Evolutionary conservation across 1,140 invertebrate genomes (phyloP).

Genomic region (Tetramorium parvispinum): DNA sequence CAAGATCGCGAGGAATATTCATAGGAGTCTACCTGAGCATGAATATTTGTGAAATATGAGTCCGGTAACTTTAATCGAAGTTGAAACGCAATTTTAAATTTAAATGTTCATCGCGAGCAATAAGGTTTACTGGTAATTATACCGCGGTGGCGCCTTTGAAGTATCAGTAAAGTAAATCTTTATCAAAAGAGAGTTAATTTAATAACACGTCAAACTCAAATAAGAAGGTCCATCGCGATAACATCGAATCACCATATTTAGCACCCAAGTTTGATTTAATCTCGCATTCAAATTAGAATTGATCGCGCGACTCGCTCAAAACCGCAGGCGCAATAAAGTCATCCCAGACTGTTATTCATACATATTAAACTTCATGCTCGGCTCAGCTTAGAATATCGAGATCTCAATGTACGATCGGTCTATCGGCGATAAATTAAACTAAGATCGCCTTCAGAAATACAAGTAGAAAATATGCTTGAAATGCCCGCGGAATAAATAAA

Average conservation of each 20-base stretch:
- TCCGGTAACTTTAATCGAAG: conserved; percentile 54
- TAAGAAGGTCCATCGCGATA: conserved; percentile 18
- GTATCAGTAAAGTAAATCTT: conserved; percentile 45
- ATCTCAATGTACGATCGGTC: conserved; percentile 23
- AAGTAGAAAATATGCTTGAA: conserved; percentile 7
- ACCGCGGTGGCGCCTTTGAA: conserved; percentile 33
- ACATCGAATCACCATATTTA: conserved; percentile 51
- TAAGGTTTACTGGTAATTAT: conserved; percentile 47
- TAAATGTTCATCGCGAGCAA: conserved; percentile 43
- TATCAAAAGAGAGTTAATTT: conserved; percentile 51
- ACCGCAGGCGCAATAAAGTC: conserved; percentile 32
- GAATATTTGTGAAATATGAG: conserved; percentile 59
- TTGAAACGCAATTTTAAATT: conserved; percentile 56
- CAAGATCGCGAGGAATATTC: conserved; percentile 54
- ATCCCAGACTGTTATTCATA: conserved; percentile 26
- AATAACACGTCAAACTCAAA: conserved; percentile 47
- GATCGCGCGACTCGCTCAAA: conserved; percentile 14
- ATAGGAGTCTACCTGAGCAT: conserved; percentile 35
- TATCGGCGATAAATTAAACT: conserved; percentile 20
- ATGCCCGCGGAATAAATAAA: conserved; percentile 1
- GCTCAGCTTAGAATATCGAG: conserved; percentile 5
- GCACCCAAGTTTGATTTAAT: conserved; percentile 46
- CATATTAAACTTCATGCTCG: conserved; percentile 19
- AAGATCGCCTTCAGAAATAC: conserved; percentile 3
- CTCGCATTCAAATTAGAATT: conserved; percentile 49